Conservation (phyloP, 2,888 invertebrate species). For the Euplexia lucipara region DNA sequence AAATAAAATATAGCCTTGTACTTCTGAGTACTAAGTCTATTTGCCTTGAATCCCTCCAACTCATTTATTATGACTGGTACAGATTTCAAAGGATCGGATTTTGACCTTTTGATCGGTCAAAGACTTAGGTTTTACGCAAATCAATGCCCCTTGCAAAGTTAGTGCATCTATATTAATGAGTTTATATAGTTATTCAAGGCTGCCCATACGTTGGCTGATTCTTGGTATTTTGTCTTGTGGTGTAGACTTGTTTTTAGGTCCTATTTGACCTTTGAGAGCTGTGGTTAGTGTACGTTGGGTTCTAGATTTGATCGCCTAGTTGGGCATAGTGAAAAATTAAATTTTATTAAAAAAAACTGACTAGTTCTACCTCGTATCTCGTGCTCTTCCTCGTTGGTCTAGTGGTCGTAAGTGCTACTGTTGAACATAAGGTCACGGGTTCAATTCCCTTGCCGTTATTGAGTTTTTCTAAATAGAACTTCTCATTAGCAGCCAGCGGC, state of each 20-base stretch:
- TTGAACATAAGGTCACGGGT: too few relatives aligned
- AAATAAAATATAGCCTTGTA: not conserved
- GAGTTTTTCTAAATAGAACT: not conserved
- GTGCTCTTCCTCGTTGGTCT: too few relatives aligned
- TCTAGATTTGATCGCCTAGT: not conserved
- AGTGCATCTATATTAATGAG: slow-evolving; percentile 44
- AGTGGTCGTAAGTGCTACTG: too few relatives aligned
- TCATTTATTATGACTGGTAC: slow-evolving; percentile 12
- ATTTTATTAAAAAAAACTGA: too few relatives aligned
- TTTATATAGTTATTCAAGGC: slow-evolving; percentile 33
- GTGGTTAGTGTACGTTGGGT: not conserved
- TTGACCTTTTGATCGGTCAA: slow-evolving; percentile 55
- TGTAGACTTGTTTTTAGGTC: not conserved
- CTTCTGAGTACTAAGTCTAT: slow-evolving; percentile 17
- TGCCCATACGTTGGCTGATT: not conserved
- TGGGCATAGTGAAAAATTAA: not conserved
- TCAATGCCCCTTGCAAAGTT: slow-evolving; percentile 37
- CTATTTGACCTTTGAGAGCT: slow-evolving; percentile 12
- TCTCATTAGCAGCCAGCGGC: too few relatives aligned
- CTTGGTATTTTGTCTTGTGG: slow-evolving; percentile 23
- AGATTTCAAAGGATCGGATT: slow-evolving; percentile 41
- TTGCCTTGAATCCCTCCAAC: slow-evolving; percentile 1
- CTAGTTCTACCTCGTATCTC: too few relatives aligned
- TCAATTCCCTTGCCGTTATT: too few relatives aligned
- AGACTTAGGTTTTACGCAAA: slow-evolving; percentile 39